A percentile compares a stretch with the other conserved stretches of the same genome.
Evolutionary conservation across 2,797 vertebrate genomes (phyloP).

Genomic region (Adrianichthys oophorus): DNA sequence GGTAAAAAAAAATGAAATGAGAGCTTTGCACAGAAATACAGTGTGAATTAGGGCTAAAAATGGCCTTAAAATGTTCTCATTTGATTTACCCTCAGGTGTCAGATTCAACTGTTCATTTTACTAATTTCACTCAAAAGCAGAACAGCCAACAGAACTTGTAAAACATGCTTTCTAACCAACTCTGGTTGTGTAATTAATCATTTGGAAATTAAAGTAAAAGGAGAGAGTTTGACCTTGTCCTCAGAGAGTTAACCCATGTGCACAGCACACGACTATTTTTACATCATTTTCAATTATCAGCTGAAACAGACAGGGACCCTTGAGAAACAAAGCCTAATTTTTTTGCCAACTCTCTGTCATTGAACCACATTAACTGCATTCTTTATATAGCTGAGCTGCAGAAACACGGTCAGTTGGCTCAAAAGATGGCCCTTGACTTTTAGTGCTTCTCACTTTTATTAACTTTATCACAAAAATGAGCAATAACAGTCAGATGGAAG

Average conservation of each 20-base stretch:
- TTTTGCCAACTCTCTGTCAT: constrained; percentile 69
- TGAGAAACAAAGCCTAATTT: constrained; percentile 73
- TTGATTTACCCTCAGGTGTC: constrained; percentile 26
- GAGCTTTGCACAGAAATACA: too few species aligned
- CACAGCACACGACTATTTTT: constrained; percentile 74
- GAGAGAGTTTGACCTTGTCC: constrained; percentile 72
- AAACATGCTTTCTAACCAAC: constrained; percentile 49
- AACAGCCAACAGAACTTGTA: constrained; percentile 53
- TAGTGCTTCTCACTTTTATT: background rate
- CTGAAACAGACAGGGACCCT: constrained; percentile 67
- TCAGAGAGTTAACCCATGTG: constrained; percentile 69
- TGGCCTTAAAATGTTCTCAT: constrained; percentile 13
- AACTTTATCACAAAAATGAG: too few species aligned
- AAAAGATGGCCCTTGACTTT: constrained; percentile 36
- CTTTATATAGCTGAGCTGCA: constrained; percentile 63
- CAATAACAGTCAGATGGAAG: too few species aligned
- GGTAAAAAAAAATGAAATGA: too few species aligned
- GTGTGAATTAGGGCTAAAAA: too few species aligned
- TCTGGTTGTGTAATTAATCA: constrained; percentile 75
- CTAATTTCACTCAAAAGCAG: constrained; percentile 32
- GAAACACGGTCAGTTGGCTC: constrained; percentile 45
- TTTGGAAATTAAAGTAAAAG: constrained; percentile 75
- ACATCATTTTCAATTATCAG: constrained; percentile 82
- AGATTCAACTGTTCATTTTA: constrained; percentile 20
- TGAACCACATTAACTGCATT: constrained; percentile 60